Base-by-base conservation (phyloP, 2,113 vertebrate genomes). In the Paralichthys olivaceus region DNA sequence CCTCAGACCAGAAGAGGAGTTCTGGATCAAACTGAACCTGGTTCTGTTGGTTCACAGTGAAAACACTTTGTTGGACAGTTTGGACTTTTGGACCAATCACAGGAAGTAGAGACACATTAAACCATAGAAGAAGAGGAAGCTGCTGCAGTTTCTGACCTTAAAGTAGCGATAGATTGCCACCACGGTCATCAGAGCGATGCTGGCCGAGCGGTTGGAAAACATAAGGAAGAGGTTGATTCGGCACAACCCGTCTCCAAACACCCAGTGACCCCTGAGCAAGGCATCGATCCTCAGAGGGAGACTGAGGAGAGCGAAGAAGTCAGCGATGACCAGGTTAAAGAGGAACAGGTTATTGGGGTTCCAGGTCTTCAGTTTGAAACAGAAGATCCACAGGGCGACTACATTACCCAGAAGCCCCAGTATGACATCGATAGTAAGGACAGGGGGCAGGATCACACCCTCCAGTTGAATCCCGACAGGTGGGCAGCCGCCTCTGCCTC, bases 131-230 rank as follows among this genome's bases (percentile, higher is more conserved):
- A 37, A 37, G 34, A 37, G 7, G 37, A 40, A 13, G 37, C 12
- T 4, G 37, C 37, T 23, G 9, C 7, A 25, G 54, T 2, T 15
- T 12, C 60, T 37, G 17, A 92, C 93, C 87, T 94, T 94, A 22
- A 94, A 93, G 83, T 94, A 95, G 40, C 94, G 92, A 69, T 95
- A 92, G n/a, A 94, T 29, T 0, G 93, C 93, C 53, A 95, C 85
- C 49, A 91, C 76, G 0, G 91, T 91, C 90, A 95, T 92, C 57
- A 95, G 92, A 2, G 85, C 88, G 28, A 94, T 92, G 90, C 94
- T 94, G 59, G 91, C 91, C 0, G 94, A 83, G 54, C 92, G 93
- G 83, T 95, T 94, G 61, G 91, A 77, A n/a, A 91, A 91, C 88
- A 94, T 90, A 70, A 93, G 81, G 82, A 94, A 94, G 55, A 94